Conservation (phyloP, 1,140 invertebrate genomes). For the Plutomurus gul region DNA sequence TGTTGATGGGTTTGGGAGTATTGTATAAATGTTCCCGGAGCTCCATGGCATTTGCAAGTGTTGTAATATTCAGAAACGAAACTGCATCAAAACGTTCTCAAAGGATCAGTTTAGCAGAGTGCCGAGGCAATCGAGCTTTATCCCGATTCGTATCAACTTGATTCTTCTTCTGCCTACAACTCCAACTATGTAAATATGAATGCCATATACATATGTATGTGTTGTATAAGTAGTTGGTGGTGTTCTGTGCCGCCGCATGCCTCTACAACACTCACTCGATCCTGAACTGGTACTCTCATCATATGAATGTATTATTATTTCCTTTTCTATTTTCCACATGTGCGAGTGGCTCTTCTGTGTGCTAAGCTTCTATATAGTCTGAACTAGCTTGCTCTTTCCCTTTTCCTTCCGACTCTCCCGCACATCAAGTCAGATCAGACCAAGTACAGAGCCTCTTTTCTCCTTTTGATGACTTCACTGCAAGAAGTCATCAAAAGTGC, state of each 20-base stretch:
- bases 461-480: conserved; percentile 21
- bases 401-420: conserved; percentile 4
- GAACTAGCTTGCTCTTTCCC: no score
- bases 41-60: conserved; percentile 36
- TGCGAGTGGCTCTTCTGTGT: no score
- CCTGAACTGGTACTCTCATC: no score
- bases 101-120: conserved; percentile 38
- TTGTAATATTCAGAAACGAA: conserved; percentile 43
- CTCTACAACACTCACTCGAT: background rate
- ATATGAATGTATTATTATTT: no score
- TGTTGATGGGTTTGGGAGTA: conserved; percentile 49
- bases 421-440: no score
- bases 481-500: background rate
- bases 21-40: conserved; percentile 33
- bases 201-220: no score
- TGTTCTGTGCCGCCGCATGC: background rate
- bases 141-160: conserved; percentile 19
- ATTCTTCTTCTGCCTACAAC: background rate
- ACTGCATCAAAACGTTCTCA: conserved; percentile 41
- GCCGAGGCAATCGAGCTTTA: conserved; percentile 35
- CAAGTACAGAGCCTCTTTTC: no score
- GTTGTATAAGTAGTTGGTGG: no score
- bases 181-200: background rate
- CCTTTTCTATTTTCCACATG: no score
- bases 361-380: no score